These are phyloP conservation scores for Diploscapter pachys DNA, from an alignment of 1,140 invertebrate species.

Conservation along the genomic window DNA sequence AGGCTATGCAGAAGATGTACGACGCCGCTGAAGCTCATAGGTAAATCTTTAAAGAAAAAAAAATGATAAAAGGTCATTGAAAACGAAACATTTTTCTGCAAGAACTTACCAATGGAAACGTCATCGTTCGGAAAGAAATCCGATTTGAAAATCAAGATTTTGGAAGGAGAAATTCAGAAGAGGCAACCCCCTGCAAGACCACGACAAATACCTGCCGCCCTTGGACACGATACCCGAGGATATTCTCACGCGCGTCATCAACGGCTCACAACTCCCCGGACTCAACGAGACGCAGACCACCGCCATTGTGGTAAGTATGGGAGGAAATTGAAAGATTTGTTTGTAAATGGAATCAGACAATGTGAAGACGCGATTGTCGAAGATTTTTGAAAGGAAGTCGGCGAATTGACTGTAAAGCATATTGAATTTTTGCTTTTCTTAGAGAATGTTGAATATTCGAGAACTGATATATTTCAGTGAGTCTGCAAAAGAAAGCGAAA, in stretches of 20 bases:
- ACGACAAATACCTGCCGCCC: conserved; percentile 44
- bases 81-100: too few species aligned
- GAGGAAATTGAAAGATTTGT: too few species aligned
- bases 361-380: too few species aligned
- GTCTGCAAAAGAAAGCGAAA: too few species aligned
- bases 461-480: conserved; percentile 25
- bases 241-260: conserved; percentile 42
- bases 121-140: not conserved
- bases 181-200: conserved; percentile 5
- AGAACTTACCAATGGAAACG: not conserved
- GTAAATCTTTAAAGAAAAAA: too few species aligned
- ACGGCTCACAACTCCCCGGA: conserved; percentile 43
- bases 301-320: conserved; percentile 29
- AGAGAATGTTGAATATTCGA: not conserved
- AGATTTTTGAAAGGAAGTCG: too few species aligned
- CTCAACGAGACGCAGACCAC: conserved; percentile 40
- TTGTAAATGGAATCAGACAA: too few species aligned
- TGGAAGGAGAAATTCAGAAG: not conserved
- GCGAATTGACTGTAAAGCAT: too few species aligned
- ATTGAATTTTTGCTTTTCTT: conserved; percentile 6
- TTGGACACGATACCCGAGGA: conserved; percentile 41
- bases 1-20: conserved; percentile 50
- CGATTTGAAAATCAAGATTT: not conserved
- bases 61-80: too few species aligned
- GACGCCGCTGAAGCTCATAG: conserved; percentile 33